These are phyloP conservation scores for Acrobasis repandana DNA, from an alignment of 2,888 invertebrate genomes.

Conservation along the genomic window DNA sequence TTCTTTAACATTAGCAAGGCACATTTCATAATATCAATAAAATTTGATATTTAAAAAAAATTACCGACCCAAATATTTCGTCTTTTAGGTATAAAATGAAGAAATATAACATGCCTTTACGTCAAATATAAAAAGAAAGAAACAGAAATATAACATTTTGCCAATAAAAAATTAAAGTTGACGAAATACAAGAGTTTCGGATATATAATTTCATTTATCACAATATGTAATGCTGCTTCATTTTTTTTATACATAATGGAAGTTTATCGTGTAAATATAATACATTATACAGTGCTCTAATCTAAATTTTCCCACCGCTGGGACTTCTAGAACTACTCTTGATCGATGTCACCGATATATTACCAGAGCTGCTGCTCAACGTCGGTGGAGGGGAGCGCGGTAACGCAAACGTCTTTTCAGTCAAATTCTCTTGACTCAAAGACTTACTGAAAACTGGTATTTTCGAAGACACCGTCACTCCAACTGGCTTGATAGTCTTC, in stretches of 20 bases:
- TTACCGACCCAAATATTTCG: not conserved
- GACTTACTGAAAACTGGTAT: constrained; percentile 80
- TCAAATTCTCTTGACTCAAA: constrained; percentile 74
- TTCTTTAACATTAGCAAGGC: constrained; percentile 33
- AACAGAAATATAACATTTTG: not conserved
- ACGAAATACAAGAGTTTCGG: constrained; percentile 6
- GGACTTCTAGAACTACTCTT: constrained; percentile 83
- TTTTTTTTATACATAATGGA: constrained; percentile 20
- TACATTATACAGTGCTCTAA: constrained; percentile 13
- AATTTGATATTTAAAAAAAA: not conserved
- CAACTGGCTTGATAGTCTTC: constrained; percentile 56
- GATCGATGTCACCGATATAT: constrained; percentile 84
- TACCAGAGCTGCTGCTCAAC: constrained; percentile 68
- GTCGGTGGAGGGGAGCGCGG: constrained; percentile 69
- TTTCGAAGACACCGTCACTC: constrained; percentile 68
- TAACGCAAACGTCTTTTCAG: constrained; percentile 65
- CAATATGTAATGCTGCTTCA: constrained; percentile 20
- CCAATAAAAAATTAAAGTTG: not conserved
- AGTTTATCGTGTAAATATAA: constrained; percentile 20
- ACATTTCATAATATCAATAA: constrained; percentile 33
- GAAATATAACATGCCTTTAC: not conserved
- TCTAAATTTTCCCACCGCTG: constrained; percentile 70
- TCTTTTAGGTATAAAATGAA: not conserved
- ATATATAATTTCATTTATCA: constrained; percentile 21
- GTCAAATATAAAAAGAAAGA: not conserved